Conservation (phyloP, 1,140 invertebrate species). For the Drosophila sechellia region DNA sequence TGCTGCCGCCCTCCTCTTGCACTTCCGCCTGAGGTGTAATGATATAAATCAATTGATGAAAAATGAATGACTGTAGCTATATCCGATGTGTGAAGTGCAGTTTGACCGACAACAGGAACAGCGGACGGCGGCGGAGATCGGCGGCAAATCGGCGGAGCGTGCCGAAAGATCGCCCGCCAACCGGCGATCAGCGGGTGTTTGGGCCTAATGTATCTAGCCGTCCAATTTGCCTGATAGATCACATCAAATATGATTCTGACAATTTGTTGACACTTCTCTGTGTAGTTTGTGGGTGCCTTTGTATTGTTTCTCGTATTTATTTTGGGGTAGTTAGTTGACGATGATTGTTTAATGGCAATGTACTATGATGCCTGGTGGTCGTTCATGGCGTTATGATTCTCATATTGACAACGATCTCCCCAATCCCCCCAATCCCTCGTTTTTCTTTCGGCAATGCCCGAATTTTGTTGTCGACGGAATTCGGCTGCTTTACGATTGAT, state of each 20-base stretch:
- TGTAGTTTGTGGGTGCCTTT: conserved; percentile 15
- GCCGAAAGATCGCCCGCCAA: conserved; percentile 29
- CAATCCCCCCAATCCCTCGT: background rate
- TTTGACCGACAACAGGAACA: conserved; percentile 8
- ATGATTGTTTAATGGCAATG: conserved; percentile 66
- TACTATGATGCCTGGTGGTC: conserved; percentile 9
- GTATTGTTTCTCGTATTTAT: conserved; percentile 42
- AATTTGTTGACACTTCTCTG: conserved; percentile 73
- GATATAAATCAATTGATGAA: conserved; percentile 38
- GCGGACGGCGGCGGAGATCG: conserved; percentile 2
- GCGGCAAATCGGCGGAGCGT: conserved; percentile 53
- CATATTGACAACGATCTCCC: conserved; percentile 23
- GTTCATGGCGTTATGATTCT: conserved; percentile 24
- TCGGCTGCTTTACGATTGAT: conserved; percentile 42
- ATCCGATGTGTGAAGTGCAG: conserved; percentile 16
- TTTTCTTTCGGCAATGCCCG: background rate
- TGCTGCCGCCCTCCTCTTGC: background rate
- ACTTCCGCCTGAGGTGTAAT: conserved; percentile 21
- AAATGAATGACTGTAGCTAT: conserved; percentile 1
- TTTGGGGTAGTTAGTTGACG: conserved; percentile 38
- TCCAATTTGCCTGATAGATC: conserved; percentile 70
- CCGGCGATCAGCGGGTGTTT: conserved; percentile 5
- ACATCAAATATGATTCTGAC: conserved; percentile 60
- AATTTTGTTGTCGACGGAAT: conserved; percentile 30
- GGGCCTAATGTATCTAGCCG: conserved; percentile 18